Conservation (phyloP, 2,888 invertebrate genomes). For the Dorcus parallelipipedus region DNA sequence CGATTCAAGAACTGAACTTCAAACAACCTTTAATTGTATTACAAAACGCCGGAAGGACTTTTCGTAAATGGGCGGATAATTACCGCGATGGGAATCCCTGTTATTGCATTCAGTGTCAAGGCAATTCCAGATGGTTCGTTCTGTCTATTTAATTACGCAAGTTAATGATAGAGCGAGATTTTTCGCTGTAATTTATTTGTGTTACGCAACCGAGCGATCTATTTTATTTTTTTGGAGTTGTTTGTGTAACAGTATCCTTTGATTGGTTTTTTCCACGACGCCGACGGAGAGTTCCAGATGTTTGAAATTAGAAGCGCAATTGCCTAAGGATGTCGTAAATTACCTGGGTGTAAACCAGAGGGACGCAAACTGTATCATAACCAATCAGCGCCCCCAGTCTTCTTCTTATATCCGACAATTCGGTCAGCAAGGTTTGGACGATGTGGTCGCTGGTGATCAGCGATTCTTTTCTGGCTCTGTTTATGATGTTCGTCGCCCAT, state of each 20-base stretch:
- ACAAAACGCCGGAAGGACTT: not conserved
- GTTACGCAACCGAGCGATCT: too few relatives aligned
- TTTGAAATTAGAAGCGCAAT: not conserved
- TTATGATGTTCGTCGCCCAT: conserved; percentile 90
- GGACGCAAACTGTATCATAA: conserved; percentile 89
- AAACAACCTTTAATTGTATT: not conserved
- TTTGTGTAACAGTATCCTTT: too few relatives aligned
- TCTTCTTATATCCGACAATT: conserved; percentile 84
- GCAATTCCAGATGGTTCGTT: not conserved
- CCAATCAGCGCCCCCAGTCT: conserved; percentile 82
- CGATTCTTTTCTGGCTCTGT: conserved; percentile 80
- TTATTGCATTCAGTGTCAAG: not conserved
- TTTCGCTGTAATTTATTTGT: too few relatives aligned
- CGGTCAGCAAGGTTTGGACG: conserved; percentile 84
- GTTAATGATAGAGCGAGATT: too few relatives aligned
- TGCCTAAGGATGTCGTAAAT: conserved; percentile 28
- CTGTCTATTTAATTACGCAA: not conserved
- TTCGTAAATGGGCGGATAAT: too few relatives aligned
- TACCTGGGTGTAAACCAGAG: conserved; percentile 89
- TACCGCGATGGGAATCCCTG: not conserved
- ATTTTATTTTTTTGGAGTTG: too few relatives aligned
- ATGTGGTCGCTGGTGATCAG: conserved; percentile 87
- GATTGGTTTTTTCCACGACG: too few relatives aligned
- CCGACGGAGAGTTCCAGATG: too few relatives aligned
- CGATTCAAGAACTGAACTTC: not conserved